These are phyloP conservation scores for Eupelmus urozonus DNA, from an alignment of 2,888 invertebrate genomes.

Conservation along the genomic window DNA sequence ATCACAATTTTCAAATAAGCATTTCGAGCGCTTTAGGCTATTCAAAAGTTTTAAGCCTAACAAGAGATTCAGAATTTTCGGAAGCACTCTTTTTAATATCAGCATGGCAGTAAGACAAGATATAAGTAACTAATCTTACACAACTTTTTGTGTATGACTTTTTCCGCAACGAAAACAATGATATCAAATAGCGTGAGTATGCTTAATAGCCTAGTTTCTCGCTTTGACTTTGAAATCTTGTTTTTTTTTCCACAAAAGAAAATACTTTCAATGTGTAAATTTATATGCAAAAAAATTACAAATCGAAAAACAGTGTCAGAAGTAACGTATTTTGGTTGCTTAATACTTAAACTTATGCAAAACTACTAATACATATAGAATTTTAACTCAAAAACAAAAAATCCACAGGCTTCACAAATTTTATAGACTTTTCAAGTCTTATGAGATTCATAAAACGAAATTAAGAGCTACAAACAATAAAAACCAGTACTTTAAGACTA, in stretches of 20 bases:
- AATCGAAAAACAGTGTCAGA: conserved; percentile 9
- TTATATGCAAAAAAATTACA: conserved; percentile 18
- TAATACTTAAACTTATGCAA: too few relatives aligned
- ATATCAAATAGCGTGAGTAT: too few relatives aligned
- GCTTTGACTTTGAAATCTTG: too few relatives aligned
- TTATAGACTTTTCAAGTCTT: too few relatives aligned
- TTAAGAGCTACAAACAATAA: too few relatives aligned
- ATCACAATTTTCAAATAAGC: conserved; percentile 19
- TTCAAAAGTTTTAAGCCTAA: background rate
- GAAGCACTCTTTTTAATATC: conserved; percentile 23
- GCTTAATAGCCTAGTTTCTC: too few relatives aligned
- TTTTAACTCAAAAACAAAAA: too few relatives aligned
- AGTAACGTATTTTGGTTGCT: conserved; percentile 1
- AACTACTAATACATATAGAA: too few relatives aligned
- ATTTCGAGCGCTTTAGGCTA: conserved; percentile 1
- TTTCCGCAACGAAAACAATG: too few relatives aligned
- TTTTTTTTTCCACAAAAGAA: background rate
- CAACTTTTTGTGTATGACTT: background rate
- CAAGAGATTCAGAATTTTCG: background rate
- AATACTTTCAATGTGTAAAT: conserved; percentile 4
- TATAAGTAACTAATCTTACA: background rate
- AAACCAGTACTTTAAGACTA: too few relatives aligned
- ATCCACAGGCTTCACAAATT: too few relatives aligned
- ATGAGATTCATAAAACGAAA: too few relatives aligned
- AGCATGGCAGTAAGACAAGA: conserved; percentile 26